Conservation (phyloP, 2,113 vertebrate species). For the Hippolais icterina region DNA sequence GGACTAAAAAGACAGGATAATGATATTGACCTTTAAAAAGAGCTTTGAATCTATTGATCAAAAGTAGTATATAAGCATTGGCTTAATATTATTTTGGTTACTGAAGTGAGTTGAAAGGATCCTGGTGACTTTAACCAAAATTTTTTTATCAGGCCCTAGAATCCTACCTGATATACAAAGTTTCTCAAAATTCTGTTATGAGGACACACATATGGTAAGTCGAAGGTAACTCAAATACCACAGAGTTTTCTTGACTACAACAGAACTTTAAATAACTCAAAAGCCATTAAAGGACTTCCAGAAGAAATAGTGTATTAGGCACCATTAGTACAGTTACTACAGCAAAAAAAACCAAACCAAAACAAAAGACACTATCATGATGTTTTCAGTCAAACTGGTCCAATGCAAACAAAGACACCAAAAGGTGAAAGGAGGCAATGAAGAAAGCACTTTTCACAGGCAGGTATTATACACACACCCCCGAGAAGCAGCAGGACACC, state of each 20-base stretch:
- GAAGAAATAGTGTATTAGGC: neutral
- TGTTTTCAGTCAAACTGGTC: neutral
- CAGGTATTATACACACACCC: neutral
- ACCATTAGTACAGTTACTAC: neutral
- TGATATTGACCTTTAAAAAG: conserved; percentile 12
- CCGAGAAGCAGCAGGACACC: neutral
- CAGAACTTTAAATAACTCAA: neutral
- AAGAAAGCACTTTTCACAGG: neutral
- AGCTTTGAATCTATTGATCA: conserved; percentile 18
- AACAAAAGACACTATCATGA: neutral
- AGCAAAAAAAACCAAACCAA: no score
- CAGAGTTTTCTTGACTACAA: neutral
- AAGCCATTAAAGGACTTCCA: neutral
- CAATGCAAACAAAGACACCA: neutral
- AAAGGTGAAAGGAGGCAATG: neutral
- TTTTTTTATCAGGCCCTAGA: neutral
- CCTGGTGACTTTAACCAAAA: neutral
- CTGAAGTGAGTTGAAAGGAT: conserved; percentile 4
- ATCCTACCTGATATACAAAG: neutral
- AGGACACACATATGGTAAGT: neutral
- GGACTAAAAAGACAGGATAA: neutral
- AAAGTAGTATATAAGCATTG: neutral
- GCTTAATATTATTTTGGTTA: conserved; percentile 36
- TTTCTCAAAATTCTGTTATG: neutral
- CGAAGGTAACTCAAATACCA: neutral